Evolutionary conservation across 2,113 vertebrate genomes (phyloP).

Genomic region (Rousettus leschenaultii): DNA sequence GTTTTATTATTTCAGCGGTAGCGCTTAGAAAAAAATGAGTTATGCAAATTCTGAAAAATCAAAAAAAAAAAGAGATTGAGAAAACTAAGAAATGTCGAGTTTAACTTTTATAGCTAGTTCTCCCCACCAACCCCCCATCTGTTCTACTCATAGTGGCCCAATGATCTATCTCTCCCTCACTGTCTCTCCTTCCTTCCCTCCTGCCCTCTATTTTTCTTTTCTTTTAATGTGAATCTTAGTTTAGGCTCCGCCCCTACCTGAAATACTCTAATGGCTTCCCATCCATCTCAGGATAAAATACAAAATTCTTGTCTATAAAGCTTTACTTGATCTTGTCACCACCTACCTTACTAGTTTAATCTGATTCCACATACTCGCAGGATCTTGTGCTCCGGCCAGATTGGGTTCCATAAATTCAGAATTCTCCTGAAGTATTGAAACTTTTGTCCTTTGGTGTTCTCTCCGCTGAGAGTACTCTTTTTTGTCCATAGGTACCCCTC

Average conservation of each 20-base stretch:
- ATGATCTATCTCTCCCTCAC: too few species aligned
- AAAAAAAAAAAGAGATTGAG: neutral
- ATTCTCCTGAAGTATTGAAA: neutral
- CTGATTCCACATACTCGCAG: neutral
- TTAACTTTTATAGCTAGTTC: neutral
- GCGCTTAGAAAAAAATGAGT: constrained; percentile 4
- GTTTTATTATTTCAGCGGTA: neutral
- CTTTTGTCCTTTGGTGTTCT: neutral
- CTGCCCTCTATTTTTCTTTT: neutral
- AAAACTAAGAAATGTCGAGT: neutral
- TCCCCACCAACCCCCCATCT: neutral
- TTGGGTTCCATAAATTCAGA: neutral
- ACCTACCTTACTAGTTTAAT: neutral
- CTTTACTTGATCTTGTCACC: neutral
- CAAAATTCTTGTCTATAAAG: neutral
- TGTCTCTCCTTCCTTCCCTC: neutral
- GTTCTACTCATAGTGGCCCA: neutral
- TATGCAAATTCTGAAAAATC: neutral
- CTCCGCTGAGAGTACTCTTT: neutral
- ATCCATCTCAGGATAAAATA: neutral
- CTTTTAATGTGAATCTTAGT: neutral
- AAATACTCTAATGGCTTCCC: neutral
- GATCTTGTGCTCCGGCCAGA: neutral
- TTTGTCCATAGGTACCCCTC: neutral
- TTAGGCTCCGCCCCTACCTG: neutral